Base-by-base conservation (phyloP, 2,113 vertebrate species). In the Psilopsiagon aymara region DNA sequence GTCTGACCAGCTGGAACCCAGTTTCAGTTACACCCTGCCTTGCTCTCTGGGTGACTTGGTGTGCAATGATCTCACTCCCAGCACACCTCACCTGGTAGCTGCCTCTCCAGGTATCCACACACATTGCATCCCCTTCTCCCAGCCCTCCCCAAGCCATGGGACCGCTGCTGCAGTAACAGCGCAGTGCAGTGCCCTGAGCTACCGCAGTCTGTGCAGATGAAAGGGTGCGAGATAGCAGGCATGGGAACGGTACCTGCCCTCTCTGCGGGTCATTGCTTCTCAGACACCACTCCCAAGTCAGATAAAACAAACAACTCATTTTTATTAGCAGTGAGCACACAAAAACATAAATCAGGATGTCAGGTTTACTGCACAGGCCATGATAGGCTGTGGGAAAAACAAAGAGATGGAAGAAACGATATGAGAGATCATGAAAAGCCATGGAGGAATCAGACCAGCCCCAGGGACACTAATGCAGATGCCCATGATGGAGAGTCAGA, bases 1-100 rank as follows among this genome's bases (percentile, higher is more conserved):
- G 96, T 96, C 88, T 91, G 90, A 95, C 94, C 91, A 97, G 95
- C 52, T 84, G 90, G 90, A 92, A 19, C 75, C 39, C 64, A 95
- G 97, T 95, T 97, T 97, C 95, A 96, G 96, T 82, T 90, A 94
- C 91, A 87, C 95, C 95, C 94, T 88, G 83, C 66, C 86, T 86
- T 84, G 66, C 76, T 97, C 79, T 88, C 89, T 51, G 63, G 76
- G 71, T 85, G 94, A 94, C 68, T 88, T 82, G 55, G 67, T 67
- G 62, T 77, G 88, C 86, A 80, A 70, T 66, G 71, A 94, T 77
- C 79, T 95, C 55, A 74, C 64, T 89, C 68, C 73, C 39, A 78
- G 78, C 82, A 70, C 68, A 71, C 37, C 46, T 63, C 49, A 46
- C 4, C 6, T 24, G 10, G 15, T 31, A 62, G 43, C 16, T 60